phyloP scores from a whole-genome alignment of 2,113 vertebrate species.

The Amphiprion percula region DNA sequence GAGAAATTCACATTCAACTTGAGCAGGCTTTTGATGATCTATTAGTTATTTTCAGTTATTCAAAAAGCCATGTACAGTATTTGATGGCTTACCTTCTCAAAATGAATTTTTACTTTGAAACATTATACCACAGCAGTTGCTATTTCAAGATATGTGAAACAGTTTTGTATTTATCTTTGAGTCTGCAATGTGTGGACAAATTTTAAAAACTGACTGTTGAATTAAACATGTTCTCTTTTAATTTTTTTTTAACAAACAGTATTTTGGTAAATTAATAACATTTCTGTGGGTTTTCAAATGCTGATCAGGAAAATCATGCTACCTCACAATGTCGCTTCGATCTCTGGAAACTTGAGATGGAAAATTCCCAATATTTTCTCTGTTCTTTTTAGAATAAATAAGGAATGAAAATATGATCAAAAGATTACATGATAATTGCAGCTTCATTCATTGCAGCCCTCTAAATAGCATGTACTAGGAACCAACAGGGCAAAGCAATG shows the following conservation, averaged over 20 bases:
- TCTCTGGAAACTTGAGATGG: not conserved
- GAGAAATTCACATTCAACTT: not conserved
- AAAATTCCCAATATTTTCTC: not conserved
- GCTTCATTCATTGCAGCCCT: not conserved
- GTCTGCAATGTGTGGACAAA: not conserved
- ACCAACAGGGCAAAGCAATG: constrained; percentile 3
- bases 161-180: not conserved
- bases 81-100: not conserved
- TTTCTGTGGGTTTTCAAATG: not conserved
- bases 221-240: no score
- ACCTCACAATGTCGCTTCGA: not conserved
- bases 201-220: no score
- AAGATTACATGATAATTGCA: not conserved
- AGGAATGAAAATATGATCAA: not conserved
- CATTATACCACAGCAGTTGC: no score
- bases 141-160: no score
- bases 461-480: not conserved
- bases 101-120: not conserved
- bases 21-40: not conserved
- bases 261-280: no score
- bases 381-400: no score
- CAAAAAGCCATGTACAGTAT: not conserved
- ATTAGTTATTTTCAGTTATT: not conserved
- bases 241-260: no score
- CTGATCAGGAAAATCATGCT: not conserved